Base-by-base conservation (phyloP, 2,797 vertebrate genomes). In the Halcyon chelicuti region DNA sequence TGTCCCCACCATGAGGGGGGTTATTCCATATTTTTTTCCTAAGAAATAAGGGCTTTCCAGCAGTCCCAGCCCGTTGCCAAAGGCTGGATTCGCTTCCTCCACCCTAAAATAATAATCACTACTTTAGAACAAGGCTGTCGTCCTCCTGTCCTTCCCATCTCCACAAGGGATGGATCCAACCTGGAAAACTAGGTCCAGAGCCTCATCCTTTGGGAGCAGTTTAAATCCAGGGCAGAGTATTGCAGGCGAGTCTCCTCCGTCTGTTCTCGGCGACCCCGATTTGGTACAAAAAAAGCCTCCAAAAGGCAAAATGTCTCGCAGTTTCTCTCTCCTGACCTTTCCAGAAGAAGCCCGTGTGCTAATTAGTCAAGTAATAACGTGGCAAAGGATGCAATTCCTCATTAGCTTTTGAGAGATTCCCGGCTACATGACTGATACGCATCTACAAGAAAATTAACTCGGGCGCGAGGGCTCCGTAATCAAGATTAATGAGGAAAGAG, bases 371-470 rank as follows among this genome's bases (percentile, higher is more conserved):
- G 90, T 93, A 95, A 97, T 95, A 96, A 89, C 22, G 14, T 39
- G 85, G 86, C 21, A n/a, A 93, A 35, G 92, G 65, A 95, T 75
- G 61, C 21, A 62, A 93, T 91, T 96, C 94, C 96, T 98, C 96
- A 93, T 97, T 96, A 98, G 94, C 90, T 82, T 5, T 3, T 67
- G 73, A 81, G 93, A 96, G 87, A 94, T 79, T 95, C 95, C 80
- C 76, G 19, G 85, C 93, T 76, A 88, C 88, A 90, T 91, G 97
- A 96, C 95, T 94, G 97, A 98, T 94, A 95, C 0, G 72, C 86
- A 95, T 96, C 97, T 94, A 79, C 85, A 92, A 96, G 96, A 81
- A 96, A 97, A 97, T 97, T 93, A 97, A 93, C 96, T 96, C 23
- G 25, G 68, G 93, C 8, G 14, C 61, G 35, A 88, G 95, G 94